Evolutionary conservation across 2,888 invertebrate species (phyloP).

Genomic region (Carcina quercana): DNA sequence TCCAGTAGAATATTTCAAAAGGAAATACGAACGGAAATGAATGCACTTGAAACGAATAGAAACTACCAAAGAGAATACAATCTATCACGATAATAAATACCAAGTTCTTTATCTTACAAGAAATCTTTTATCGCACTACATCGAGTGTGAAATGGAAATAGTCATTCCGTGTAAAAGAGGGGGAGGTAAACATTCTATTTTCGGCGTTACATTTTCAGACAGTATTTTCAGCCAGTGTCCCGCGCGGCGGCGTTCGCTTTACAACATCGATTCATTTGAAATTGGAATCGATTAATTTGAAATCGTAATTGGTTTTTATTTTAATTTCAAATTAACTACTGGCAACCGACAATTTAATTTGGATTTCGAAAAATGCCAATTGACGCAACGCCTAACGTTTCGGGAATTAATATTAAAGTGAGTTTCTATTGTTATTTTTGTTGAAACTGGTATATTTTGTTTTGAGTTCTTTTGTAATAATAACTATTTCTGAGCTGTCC

Average conservation of each 20-base stretch:
- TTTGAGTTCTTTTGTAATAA: no score
- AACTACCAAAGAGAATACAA: no score
- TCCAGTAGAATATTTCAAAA: no score
- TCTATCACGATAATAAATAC: no score
- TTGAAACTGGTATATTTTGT: no score
- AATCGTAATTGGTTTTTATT: background rate
- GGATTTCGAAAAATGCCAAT: slow-evolving; percentile 36
- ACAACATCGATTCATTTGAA: slow-evolving; percentile 19
- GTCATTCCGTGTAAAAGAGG: slow-evolving; percentile 30
- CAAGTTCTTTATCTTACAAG: no score
- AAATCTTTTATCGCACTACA: slow-evolving; percentile 11
- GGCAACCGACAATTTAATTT: background rate
- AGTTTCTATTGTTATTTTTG: no score
- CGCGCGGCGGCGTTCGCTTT: slow-evolving; percentile 52
- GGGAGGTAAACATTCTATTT: slow-evolving; percentile 60
- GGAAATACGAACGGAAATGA: no score
- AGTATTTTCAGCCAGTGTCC: slow-evolving; percentile 49
- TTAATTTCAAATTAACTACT: no score
- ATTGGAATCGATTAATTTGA: slow-evolving; percentile 21
- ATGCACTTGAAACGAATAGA: no score
- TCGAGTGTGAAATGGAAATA: slow-evolving; percentile 33
- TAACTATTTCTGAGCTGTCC: no score
- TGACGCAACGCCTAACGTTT: slow-evolving; percentile 40
- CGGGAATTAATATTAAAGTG: slow-evolving; percentile 66
- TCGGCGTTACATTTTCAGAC: slow-evolving; percentile 63